These are phyloP conservation scores for Gyrodactylus salaris DNA, from an alignment of 1,140 invertebrate genomes.

Conservation along the genomic window DNA sequence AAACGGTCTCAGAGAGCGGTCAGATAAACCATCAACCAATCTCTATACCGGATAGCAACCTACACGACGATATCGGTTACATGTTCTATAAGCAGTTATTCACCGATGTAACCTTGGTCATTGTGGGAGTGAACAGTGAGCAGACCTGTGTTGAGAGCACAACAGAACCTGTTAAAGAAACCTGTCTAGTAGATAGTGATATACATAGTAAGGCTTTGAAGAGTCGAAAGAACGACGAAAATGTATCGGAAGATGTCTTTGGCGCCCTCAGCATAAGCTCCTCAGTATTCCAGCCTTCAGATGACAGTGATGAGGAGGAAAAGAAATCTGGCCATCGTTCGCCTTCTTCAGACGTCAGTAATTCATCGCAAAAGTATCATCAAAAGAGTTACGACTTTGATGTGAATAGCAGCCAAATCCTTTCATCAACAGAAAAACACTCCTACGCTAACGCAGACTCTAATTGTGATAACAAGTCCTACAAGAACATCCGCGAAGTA, in stretches of 20 bases:
- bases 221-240: background rate
- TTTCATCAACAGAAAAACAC: background rate
- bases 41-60: constrained; percentile 73
- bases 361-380: background rate
- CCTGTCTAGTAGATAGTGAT: background rate
- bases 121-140: background rate
- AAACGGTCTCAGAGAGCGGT: constrained; percentile 45
- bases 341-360: background rate
- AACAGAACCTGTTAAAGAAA: background rate
- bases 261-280: background rate
- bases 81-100: constrained; percentile 80
- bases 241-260: background rate
- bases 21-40: constrained; percentile 25
- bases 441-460: too few species aligned
- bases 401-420: background rate
- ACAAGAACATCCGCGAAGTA: too few species aligned
- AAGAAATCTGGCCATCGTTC: background rate
- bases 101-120: constrained; percentile 54
- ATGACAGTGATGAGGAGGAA: background rate
- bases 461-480: too few species aligned
- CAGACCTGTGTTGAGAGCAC: background rate
- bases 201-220: background rate
- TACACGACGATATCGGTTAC: constrained; percentile 60
- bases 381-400: background rate
- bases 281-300: background rate